A percentile compares a stretch with the other conserved stretches of the same genome.
phyloP scores from a whole-genome alignment of 1,140 invertebrate genomes.

The Pteromalus puparum region DNA sequence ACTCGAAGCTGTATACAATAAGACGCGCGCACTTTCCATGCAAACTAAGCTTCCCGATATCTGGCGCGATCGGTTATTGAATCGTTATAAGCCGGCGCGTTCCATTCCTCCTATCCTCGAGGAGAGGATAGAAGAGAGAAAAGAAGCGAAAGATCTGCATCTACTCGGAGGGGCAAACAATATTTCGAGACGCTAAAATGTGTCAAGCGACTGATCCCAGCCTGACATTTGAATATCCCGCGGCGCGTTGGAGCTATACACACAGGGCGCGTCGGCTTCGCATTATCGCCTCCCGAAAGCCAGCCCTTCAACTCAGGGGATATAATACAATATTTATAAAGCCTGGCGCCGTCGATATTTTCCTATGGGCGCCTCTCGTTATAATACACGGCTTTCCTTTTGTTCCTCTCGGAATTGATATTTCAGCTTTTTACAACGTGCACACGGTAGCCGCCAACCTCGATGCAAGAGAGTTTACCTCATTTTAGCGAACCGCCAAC shows the following conservation, averaged over 20 bases:
- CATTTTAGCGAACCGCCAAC: slow-evolving; percentile 4
- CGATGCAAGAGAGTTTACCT: slow-evolving; percentile 20
- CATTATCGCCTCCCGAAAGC: not conserved
- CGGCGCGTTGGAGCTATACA: slow-evolving; percentile 11
- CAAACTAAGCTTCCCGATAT: slow-evolving; percentile 65
- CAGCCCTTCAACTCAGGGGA: slow-evolving; percentile 34
- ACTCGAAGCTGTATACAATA: not conserved
- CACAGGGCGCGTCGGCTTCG: slow-evolving; percentile 13
- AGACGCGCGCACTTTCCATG: slow-evolving; percentile 67
- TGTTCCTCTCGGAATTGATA: slow-evolving; percentile 15
- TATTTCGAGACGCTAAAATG: slow-evolving; percentile 74
- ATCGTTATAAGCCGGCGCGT: slow-evolving; percentile 69
- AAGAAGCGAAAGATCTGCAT: slow-evolving; percentile 13
- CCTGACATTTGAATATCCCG: slow-evolving; percentile 75
- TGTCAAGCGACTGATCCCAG: slow-evolving; percentile 73
- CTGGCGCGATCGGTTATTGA: slow-evolving; percentile 73
- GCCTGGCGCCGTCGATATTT: slow-evolving; percentile 56
- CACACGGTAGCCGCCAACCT: slow-evolving; percentile 39
- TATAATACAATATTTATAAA: slow-evolving; percentile 60
- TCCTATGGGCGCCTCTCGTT: slow-evolving; percentile 32
- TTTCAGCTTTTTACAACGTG: slow-evolving; percentile 19
- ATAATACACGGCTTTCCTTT: slow-evolving; percentile 7
- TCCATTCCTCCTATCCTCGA: too few species aligned
- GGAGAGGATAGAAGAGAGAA: slow-evolving; percentile 35
- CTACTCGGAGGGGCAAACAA: slow-evolving; percentile 65